Evolutionary conservation across 2,888 invertebrate species (phyloP), one percentile per base, ranked within the genome.

Genomic region (Homarus gammarus): DNA sequence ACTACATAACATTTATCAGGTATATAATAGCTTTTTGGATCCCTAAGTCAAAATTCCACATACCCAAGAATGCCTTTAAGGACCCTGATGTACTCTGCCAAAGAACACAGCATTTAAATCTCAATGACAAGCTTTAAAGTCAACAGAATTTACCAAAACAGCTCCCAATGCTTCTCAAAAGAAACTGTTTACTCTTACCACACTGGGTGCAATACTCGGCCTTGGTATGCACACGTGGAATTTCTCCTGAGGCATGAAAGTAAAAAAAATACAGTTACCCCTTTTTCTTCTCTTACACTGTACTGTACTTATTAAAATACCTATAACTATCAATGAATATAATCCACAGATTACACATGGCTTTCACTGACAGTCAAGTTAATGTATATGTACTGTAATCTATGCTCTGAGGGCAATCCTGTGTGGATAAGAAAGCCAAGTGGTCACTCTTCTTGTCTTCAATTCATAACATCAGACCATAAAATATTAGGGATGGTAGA

Each of bases 211-310:
- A 27, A 77, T 49, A 31, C 75, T 81, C 8, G 87, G 77, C 40
- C 87, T 40, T 33, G 82, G 82, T 64, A 87, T 40, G 49, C 87
- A 87, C 75, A 87, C 68, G 64, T 82, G 75, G 44, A 40, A 87
- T 75, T 82, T 87, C 77, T 87, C 87, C 87, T 87, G 87, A 64
- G 44, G 87, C 82, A 75, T 75, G 75, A 70, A 75, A 87, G 64
- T 33, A 68, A 77, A 83, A 15, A 83, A 36, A 84, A 40, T 38
- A 70, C 33, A 61, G n/a, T 40, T 31, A 38, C 70, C 56, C 56
- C 15, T 40, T 70, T 72, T 40, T 70, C 70, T 49, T n/a, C 31
- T 27, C 31, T 33, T n/a, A 49, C 33, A 77, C n/a, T 2, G 27
- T 15, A 12, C n/a, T 31, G 27, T 3, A 31, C 18, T 72, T 31